Conservation (phyloP, 2,797 vertebrate species). For the Acipenser oxyrinchus region DNA sequence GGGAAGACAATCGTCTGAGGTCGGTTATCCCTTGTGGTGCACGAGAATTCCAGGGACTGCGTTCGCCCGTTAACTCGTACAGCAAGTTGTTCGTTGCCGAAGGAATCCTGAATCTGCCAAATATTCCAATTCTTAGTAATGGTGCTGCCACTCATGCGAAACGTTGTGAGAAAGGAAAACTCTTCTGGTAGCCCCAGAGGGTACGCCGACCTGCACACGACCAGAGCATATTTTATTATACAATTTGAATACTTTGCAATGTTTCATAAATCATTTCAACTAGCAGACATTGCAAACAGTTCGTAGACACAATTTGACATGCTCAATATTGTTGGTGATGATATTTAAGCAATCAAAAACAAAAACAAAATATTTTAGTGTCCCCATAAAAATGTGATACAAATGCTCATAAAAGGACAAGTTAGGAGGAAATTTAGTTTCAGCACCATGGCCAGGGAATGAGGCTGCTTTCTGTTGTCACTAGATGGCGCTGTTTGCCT, state of each 20-base stretch:
- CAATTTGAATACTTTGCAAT: no score
- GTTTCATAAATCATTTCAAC: no score
- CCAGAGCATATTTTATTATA: no score
- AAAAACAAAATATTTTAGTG: no score
- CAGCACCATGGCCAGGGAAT: conserved; percentile 64
- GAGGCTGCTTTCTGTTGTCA: conserved; percentile 25
- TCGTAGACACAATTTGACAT: no score
- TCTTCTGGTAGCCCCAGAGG: conserved; percentile 70
- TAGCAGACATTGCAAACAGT: no score
- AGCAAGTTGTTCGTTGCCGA: conserved; percentile 70
- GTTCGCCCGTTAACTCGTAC: conserved; percentile 70
- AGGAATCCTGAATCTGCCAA: conserved; percentile 77
- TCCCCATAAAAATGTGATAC: no score
- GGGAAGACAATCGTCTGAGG: conserved; percentile 58
- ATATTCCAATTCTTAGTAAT: conserved; percentile 73
- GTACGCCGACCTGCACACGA: conserved; percentile 61
- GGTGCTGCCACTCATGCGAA: conserved; percentile 72
- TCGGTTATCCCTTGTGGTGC: conserved; percentile 53
- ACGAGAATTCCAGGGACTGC: conserved; percentile 70
- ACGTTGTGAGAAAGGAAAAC: conserved; percentile 72
- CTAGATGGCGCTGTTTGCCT: conserved; percentile 39
- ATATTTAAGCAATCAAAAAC: no score
- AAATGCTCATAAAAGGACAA: no score
- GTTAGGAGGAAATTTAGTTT: conserved; percentile 29
- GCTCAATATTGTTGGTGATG: no score